These are phyloP conservation scores for Tanaodytes sp. DNA, from an alignment of 2,888 invertebrate genomes.

Conservation along the genomic window DNA sequence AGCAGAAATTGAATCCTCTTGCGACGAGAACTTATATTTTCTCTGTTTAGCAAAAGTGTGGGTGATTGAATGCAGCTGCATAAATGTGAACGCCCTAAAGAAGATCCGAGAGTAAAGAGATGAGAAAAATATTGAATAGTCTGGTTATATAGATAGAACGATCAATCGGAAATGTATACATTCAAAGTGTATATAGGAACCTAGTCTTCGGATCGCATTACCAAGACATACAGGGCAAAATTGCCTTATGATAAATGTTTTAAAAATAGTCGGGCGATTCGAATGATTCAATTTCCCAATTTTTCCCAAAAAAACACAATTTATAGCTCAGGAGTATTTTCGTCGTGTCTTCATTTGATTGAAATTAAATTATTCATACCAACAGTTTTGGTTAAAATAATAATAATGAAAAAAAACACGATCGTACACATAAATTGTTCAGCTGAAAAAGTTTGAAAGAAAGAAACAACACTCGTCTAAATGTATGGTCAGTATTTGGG, in stretches of 20 bases:
- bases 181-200: background rate
- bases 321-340: no score
- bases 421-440: no score
- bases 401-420: no score
- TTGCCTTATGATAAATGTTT: conserved; percentile 3
- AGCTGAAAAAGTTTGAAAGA: no score
- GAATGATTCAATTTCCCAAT: no score
- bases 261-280: background rate
- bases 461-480: no score
- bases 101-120: conserved; percentile 8
- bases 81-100: conserved; percentile 10
- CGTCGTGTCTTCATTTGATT: no score
- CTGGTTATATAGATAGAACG: conserved; percentile 7
- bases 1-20: conserved; percentile 50
- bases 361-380: no score
- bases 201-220: background rate
- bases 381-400: no score
- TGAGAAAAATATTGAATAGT: conserved; percentile 29
- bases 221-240: background rate
- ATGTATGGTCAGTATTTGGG: no score
- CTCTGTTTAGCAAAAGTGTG: conserved; percentile 24
- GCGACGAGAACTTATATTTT: conserved; percentile 28
- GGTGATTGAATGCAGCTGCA: conserved; percentile 23
- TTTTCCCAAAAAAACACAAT: background rate
- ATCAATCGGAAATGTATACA: conserved; percentile 24